These are phyloP conservation scores for Mycteria americana DNA, from an alignment of 2,797 vertebrate genomes.

Conservation along the genomic window DNA sequence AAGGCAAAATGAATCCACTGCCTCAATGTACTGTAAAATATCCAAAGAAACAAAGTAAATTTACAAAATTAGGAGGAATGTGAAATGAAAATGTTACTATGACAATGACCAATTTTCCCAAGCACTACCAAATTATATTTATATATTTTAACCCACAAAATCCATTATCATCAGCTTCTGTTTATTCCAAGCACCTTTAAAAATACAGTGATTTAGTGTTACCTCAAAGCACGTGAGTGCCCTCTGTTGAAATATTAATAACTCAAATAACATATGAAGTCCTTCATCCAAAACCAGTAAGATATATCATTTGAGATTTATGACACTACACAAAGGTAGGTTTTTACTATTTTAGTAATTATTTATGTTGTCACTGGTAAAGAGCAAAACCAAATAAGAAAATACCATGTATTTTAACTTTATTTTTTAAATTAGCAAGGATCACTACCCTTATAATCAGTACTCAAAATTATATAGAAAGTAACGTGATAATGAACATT, in stretches of 20 bases:
- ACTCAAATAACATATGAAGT: background rate
- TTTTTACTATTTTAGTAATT: background rate
- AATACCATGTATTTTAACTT: background rate
- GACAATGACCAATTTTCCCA: background rate
- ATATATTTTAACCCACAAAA: background rate
- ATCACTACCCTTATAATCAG: background rate
- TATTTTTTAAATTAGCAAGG: background rate
- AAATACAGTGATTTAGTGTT: background rate
- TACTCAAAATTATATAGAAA: background rate
- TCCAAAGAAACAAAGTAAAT: background rate
- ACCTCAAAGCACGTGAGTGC: constrained; percentile 16
- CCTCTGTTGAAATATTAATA: constrained; percentile 34
- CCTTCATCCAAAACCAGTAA: background rate
- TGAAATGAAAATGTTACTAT: background rate
- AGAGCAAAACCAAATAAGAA: background rate
- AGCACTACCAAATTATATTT: background rate
- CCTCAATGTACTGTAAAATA: background rate
- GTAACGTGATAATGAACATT: background rate
- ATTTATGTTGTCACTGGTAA: background rate
- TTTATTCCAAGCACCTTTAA: background rate
- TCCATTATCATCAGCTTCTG: background rate
- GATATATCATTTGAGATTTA: background rate
- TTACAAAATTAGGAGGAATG: background rate
- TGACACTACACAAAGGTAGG: background rate
- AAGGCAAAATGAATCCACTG: background rate